Conservation (phyloP, 2,888 invertebrate genomes). For the Tinea pellionella region DNA sequence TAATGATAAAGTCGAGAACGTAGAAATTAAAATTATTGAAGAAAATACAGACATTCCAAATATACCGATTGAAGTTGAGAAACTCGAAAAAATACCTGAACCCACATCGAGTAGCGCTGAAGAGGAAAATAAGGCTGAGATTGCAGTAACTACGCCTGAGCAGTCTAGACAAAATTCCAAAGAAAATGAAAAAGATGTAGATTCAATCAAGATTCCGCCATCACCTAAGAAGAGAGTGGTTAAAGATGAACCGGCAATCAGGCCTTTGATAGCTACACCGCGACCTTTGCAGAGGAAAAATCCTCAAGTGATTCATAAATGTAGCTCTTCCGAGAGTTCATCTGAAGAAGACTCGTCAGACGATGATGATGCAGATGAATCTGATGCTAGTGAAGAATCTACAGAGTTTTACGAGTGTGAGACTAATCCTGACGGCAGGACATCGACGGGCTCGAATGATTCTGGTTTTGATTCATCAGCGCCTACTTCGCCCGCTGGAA, state of each 20-base stretch:
- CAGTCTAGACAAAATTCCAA: conserved; percentile 23
- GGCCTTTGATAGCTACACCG: conserved; percentile 71
- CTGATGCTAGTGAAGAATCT: conserved; percentile 51
- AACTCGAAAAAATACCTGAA: conserved; percentile 22
- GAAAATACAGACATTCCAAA: conserved; percentile 38
- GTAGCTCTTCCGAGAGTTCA: conserved; percentile 56
- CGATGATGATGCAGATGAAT: conserved; percentile 41
- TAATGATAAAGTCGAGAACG: not conserved
- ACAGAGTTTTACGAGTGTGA: conserved; percentile 59
- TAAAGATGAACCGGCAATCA: conserved; percentile 66
- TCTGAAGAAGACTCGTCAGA: conserved; percentile 44
- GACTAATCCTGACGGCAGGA: conserved; percentile 67
- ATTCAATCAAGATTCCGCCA: conserved; percentile 19
- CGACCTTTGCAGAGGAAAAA: conserved; percentile 69
- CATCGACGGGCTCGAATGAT: conserved; percentile 84
- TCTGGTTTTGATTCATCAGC: conserved; percentile 84
- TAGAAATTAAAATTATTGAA: conserved; percentile 23
- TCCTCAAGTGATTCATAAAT: conserved; percentile 50
- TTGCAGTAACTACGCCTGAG: conserved; percentile 23
- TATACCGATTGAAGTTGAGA: not conserved
- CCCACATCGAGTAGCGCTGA: conserved; percentile 17
- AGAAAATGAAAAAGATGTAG: conserved; percentile 16
- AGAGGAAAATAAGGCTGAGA: conserved; percentile 38
- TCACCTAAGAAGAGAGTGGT: conserved; percentile 35
- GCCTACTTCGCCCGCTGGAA: conserved; percentile 73